These are phyloP conservation scores for Alosa sapidissima DNA, from an alignment of 2,797 vertebrate genomes.

Conservation along the genomic window DNA sequence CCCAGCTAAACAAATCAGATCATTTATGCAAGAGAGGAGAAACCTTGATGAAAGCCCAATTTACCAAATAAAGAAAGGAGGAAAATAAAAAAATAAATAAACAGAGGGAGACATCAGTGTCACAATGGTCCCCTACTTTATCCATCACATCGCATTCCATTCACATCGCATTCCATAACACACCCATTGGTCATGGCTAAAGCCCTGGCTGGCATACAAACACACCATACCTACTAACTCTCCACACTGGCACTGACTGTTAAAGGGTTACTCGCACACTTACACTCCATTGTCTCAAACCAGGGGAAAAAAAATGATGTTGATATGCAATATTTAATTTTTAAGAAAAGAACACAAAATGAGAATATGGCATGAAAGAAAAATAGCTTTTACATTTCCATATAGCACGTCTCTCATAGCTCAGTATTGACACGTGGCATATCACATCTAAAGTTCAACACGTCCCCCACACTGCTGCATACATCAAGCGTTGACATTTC, in stretches of 20 bases:
- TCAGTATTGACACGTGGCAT: background rate
- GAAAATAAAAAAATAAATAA: background rate
- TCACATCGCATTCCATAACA: background rate
- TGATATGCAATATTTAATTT: conserved; percentile 69
- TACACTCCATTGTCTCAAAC: conserved; percentile 45
- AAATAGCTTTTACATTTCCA: conserved; percentile 68
- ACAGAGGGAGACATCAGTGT: background rate
- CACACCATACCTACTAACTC: background rate
- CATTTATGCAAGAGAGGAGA: background rate
- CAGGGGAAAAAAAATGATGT: conserved; percentile 68
- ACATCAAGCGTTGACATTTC: background rate
- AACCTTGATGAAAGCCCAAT: background rate
- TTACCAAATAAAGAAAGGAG: background rate
- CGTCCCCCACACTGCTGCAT: background rate
- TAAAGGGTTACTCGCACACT: conserved; percentile 5
- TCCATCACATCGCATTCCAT: background rate
- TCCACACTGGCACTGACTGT: background rate
- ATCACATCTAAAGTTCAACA: conserved; percentile 7
- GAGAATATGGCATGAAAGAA: conserved; percentile 64
- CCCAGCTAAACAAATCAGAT: conserved; percentile 1
- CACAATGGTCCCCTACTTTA: background rate
- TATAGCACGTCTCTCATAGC: background rate
- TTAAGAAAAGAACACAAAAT: conserved; percentile 65
- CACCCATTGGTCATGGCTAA: background rate
- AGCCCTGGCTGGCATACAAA: conserved; percentile 1